phyloP scores from a whole-genome alignment of 2,797 vertebrate species.

The Paratrypauchen microcephalus region DNA sequence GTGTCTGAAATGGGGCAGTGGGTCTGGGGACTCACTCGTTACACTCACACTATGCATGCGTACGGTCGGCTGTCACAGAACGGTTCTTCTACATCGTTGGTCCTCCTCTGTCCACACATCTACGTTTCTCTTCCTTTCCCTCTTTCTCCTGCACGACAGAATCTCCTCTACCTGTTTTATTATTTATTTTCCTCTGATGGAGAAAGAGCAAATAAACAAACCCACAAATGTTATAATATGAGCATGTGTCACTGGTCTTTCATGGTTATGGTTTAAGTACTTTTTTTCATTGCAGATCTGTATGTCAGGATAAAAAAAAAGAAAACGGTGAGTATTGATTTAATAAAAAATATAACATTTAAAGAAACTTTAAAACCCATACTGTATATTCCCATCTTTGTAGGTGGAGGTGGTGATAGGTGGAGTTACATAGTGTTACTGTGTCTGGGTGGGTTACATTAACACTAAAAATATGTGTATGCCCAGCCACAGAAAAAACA shows the following conservation, averaged over 20 bases:
- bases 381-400: no score
- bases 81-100: constrained; percentile 66
- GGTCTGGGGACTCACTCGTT: constrained; percentile 56
- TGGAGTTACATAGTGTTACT: no score
- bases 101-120: constrained; percentile 54
- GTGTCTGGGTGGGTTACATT: no score
- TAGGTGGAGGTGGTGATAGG: no score
- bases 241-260: background rate
- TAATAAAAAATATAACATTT: no score
- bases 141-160: constrained; percentile 71
- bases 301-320: no score
- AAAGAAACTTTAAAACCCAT: no score
- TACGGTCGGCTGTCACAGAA: constrained; percentile 68
- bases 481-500: no score
- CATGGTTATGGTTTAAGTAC: background rate
- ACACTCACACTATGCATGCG: constrained; percentile 79
- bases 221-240: constrained; percentile 55
- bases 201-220: constrained; percentile 81
- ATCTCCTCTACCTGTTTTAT: constrained; percentile 53
- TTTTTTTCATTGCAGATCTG: no score
- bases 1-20: constrained; percentile 40
- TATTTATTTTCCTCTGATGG: constrained; percentile 66
- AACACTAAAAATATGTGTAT: constrained; percentile 28
- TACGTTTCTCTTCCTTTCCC: constrained; percentile 42
- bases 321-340: no score